Conservation (phyloP, 2,113 vertebrate genomes). For the Muntiacus reevesi region DNA sequence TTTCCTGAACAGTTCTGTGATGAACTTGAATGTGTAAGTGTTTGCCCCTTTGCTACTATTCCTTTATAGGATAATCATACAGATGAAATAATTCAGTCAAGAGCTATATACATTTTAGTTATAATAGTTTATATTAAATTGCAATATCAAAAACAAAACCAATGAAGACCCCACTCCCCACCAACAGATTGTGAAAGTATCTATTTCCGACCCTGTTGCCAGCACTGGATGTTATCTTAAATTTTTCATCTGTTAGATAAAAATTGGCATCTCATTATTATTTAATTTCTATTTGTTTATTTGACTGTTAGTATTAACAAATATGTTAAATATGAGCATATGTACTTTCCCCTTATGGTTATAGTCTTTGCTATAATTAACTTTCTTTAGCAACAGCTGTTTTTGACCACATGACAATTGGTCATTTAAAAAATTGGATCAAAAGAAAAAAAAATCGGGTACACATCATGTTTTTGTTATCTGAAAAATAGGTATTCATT, state of each 20-base stretch:
- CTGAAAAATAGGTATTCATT: constrained; percentile 31
- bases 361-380: neutral
- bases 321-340: neutral
- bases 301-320: neutral
- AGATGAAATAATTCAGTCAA: neutral
- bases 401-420: neutral
- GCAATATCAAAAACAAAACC: neutral
- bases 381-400: neutral
- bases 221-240: neutral
- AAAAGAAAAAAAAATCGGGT: neutral
- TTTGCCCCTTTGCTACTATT: neutral
- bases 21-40: neutral
- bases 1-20: neutral
- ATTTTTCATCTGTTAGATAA: neutral
- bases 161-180: neutral
- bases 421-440: constrained; percentile 30
- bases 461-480: neutral
- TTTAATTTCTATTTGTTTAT: constrained; percentile 7
- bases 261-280: neutral
- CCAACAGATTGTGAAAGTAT: neutral
- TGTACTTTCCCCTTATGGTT: neutral
- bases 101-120: constrained; percentile 11
- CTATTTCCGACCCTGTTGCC: neutral
- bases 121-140: neutral
- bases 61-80: neutral